These are phyloP conservation scores for Tortrix viridana DNA, from an alignment of 2,888 invertebrate species.

Conservation along the genomic window DNA sequence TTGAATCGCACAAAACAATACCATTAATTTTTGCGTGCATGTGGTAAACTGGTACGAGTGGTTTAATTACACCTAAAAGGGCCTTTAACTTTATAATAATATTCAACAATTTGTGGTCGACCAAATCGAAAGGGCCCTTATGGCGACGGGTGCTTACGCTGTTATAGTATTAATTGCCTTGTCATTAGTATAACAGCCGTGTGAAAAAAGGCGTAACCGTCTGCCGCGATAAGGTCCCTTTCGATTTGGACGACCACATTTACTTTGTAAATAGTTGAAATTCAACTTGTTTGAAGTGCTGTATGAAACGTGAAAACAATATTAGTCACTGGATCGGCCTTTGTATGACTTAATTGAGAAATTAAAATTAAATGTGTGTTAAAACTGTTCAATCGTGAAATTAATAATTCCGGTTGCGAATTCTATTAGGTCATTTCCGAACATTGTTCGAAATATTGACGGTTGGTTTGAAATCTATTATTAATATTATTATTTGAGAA, in stretches of 20 bases:
- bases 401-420: constrained; percentile 14
- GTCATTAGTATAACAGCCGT: too few species aligned
- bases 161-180: too few species aligned
- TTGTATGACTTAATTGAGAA: constrained; percentile 6
- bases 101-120: background rate
- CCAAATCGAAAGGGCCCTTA: too few species aligned
- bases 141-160: too few species aligned
- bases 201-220: too few species aligned
- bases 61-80: background rate
- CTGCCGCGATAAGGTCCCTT: too few species aligned
- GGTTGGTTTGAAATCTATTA: background rate
- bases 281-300: background rate
- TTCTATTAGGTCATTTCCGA: background rate
- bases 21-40: too few species aligned
- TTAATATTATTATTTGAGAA: too few species aligned
- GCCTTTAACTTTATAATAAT: background rate
- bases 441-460: background rate
- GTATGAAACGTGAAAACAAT: constrained; percentile 3
- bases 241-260: too few species aligned
- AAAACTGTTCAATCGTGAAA: constrained; percentile 5
- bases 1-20: too few species aligned
- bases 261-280: background rate
- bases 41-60: too few species aligned
- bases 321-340: background rate
- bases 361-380: constrained; percentile 9